Percentiles rank a stretch among this genome's conserved stretches.
phyloP scores from a whole-genome alignment of 2,797 vertebrate genomes.

The Enteromius trimaculatus region DNA sequence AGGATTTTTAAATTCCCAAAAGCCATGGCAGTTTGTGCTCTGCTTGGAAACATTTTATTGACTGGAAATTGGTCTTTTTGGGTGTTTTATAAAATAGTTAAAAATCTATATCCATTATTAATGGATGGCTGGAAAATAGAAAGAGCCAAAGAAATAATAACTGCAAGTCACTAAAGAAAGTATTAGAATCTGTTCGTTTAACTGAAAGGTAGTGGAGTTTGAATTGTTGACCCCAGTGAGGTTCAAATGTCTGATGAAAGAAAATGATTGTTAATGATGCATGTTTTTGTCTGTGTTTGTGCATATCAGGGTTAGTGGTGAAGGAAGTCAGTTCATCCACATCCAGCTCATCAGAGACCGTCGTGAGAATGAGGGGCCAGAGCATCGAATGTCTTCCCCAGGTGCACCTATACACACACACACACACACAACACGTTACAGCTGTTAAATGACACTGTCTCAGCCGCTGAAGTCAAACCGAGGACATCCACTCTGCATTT shows the following conservation, averaged over 20 bases:
- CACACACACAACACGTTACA: not conserved
- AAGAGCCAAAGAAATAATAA: not conserved
- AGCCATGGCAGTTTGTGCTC: not conserved
- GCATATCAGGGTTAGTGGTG: conserved; percentile 87
- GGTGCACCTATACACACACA: conserved; percentile 71
- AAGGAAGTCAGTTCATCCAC: conserved; percentile 96
- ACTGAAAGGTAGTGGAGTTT: not conserved
- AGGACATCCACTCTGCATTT: conserved; percentile 21
- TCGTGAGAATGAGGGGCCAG: conserved; percentile 95
- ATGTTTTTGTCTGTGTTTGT: not conserved
- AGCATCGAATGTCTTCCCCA: conserved; percentile 97
- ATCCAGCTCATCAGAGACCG: conserved; percentile 96
- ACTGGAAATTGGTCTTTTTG: not conserved
- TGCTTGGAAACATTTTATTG: not conserved
- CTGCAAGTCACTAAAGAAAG: not conserved
- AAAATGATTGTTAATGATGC: not conserved
- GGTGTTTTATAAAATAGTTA: not conserved
- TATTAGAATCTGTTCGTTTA: not conserved
- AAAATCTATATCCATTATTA: not conserved
- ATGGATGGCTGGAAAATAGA: not conserved
- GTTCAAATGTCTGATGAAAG: not conserved
- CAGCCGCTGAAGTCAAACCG: conserved; percentile 2
- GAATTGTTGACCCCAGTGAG: not conserved
- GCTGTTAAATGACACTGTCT: conserved; percentile 9
- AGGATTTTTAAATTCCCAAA: not conserved